Evolutionary conservation across 37 sponge, comb jelly and placozoan genomes (phyloP).

Genomic region (Hexactinellida sp.): DNA sequence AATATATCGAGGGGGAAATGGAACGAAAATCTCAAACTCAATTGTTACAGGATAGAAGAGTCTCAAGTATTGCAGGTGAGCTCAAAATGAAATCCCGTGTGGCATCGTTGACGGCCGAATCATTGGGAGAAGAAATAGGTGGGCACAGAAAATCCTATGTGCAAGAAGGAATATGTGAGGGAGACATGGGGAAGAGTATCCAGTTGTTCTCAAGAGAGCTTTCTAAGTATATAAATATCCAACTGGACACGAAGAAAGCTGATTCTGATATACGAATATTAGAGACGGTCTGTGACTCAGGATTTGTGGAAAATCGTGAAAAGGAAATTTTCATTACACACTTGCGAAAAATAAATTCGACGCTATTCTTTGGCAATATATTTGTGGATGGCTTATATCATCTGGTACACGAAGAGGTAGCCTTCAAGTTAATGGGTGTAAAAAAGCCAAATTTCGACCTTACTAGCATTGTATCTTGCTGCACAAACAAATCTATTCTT

Average conservation of each 20-base stretch:
- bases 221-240: neutral
- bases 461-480: neutral
- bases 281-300: neutral
- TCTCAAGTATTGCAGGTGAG: neutral
- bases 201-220: neutral
- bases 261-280: neutral
- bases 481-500: neutral
- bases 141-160: constrained; percentile 3
- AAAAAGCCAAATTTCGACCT: neutral
- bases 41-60: neutral
- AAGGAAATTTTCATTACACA: constrained; percentile 11
- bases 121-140: neutral
- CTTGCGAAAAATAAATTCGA: neutral
- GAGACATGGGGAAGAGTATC: neutral
- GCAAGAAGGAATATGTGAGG: neutral
- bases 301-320: neutral
- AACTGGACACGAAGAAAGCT: neutral
- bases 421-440: neutral
- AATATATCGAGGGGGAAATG: no score
- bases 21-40: neutral
- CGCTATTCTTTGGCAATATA: constrained; percentile 3
- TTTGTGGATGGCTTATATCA: neutral
- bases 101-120: neutral
- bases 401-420: neutral
- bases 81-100: constrained; percentile 12